Base-by-base conservation (phyloP, 2,797 vertebrate genomes). In the Parotocinclus haroldoi region DNA sequence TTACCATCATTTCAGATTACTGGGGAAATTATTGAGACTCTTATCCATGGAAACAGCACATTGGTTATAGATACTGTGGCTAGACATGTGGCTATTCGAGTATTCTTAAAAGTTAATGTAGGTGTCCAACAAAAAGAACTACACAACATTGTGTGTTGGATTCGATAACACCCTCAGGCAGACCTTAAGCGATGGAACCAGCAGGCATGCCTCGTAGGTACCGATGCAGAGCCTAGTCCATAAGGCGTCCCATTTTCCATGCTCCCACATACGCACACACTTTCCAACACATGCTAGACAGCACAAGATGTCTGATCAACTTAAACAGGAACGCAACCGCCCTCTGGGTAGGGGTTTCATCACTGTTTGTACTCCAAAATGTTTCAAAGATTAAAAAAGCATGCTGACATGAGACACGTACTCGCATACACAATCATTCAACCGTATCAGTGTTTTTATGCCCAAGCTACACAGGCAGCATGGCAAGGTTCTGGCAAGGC, bases 251-350 rank as follows among this genome's bases (percentile, higher is more conserved):
- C 78, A 72, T 66, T 79, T 80, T 76, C 78, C 88, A 88, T 89
- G 87, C 88, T 86, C 76, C 67, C 72, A 66, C 66, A 59, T 44
- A 66, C 45, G 40, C 49, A 18, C 44, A 57, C 45, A 36, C 72
- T 59, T 13, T 68, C n/a, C n/a, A 40, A 82, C 66, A 84, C 88
- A 90, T 89, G 87, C 88, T 82, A 58, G 79, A 82, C 83, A 79
- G 81, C 74, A 48, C 5, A 58, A 51, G 13, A 58, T 54, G 56
- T 63, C 60, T 71, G 63, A 49, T 49, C 44, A 48, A 60, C 49
- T 58, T 12, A 63, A 65, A 55, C 16, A 57, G 40, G 9, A 61
- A 45, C 36, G 5, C 9, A 50, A 13, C 44, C 46, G 8, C 42
- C 38, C 36, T 40, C 36, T 55, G 37, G 48, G 14, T 11, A 37